Evolutionary conservation across 2,113 vertebrate species (phyloP).

Genomic region (Varanus salvator): DNA sequence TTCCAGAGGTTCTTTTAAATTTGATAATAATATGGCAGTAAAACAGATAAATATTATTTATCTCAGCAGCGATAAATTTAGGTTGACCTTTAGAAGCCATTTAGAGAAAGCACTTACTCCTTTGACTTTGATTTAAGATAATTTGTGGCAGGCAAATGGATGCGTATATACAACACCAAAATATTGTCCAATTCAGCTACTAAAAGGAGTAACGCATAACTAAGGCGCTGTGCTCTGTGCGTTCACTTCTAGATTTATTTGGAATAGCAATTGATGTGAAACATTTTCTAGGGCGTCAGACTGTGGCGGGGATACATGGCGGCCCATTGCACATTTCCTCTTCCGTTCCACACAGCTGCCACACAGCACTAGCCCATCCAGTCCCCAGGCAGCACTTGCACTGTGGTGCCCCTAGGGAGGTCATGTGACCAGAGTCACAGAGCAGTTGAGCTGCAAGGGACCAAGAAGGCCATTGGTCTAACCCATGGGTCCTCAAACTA

Average conservation of each 20-base stretch:
- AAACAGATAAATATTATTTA: conserved; percentile 56
- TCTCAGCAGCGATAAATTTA: conserved; percentile 54
- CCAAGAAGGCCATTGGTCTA: too few relatives aligned
- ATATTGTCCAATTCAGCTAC: conserved; percentile 27
- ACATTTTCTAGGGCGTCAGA: not conserved
- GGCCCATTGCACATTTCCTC: not conserved
- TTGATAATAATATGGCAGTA: conserved; percentile 54
- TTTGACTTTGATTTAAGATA: conserved; percentile 59
- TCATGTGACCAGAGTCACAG: too few relatives aligned
- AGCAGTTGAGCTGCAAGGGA: too few relatives aligned
- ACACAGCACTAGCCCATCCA: not conserved
- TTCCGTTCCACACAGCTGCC: not conserved
- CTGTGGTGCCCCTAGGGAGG: too few relatives aligned
- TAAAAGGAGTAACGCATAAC: conserved; percentile 2
- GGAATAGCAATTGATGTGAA: conserved; percentile 14
- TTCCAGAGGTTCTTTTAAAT: conserved; percentile 38
- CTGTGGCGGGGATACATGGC: not conserved
- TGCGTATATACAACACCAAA: conserved; percentile 36
- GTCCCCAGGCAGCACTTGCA: not conserved
- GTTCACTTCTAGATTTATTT: not conserved
- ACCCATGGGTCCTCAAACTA: too few relatives aligned
- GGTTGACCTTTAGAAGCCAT: conserved; percentile 56
- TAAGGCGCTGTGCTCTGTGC: not conserved
- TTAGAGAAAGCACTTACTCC: conserved; percentile 49
- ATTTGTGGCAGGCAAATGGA: conserved; percentile 55